Percentiles rank a stretch among this genome's conserved stretches.
These are phyloP conservation scores for Artemisiospiza belli DNA, from an alignment of 2,113 vertebrate species.

Conservation along the genomic window DNA sequence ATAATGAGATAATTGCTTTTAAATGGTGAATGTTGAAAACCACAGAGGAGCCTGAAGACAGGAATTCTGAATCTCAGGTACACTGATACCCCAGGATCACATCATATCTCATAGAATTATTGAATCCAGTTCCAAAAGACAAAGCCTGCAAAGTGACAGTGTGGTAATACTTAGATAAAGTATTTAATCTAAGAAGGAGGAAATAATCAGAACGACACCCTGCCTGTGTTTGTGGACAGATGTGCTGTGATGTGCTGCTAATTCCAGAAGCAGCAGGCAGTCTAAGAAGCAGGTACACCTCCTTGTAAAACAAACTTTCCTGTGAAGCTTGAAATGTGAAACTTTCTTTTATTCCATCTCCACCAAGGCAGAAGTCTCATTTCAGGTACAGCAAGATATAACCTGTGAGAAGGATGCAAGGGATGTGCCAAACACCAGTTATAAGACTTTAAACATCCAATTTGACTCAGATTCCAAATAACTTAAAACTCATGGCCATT, in stretches of 20 bases:
- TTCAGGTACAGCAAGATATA: background rate
- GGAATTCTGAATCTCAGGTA: background rate
- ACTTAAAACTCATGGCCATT: background rate
- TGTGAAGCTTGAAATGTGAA: background rate
- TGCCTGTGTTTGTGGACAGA: background rate
- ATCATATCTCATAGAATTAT: background rate
- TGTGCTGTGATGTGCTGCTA: background rate
- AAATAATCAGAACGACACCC: background rate
- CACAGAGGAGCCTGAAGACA: background rate
- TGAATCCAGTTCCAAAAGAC: background rate
- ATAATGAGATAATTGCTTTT: background rate
- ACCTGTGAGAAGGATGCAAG: background rate
- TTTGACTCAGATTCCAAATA: background rate
- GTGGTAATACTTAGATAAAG: background rate
- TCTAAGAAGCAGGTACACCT: background rate
- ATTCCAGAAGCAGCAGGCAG: background rate
- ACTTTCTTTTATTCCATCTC: background rate
- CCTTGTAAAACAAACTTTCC: background rate
- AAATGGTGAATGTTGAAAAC: background rate
- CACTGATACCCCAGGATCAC: background rate
- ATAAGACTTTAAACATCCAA: background rate
- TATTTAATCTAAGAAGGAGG: background rate
- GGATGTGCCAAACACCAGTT: background rate
- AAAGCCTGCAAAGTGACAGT: background rate
- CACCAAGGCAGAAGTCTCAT: background rate